Evolutionary conservation across 1,140 invertebrate species (phyloP).

Genomic region (Ylistrum balloti): DNA sequence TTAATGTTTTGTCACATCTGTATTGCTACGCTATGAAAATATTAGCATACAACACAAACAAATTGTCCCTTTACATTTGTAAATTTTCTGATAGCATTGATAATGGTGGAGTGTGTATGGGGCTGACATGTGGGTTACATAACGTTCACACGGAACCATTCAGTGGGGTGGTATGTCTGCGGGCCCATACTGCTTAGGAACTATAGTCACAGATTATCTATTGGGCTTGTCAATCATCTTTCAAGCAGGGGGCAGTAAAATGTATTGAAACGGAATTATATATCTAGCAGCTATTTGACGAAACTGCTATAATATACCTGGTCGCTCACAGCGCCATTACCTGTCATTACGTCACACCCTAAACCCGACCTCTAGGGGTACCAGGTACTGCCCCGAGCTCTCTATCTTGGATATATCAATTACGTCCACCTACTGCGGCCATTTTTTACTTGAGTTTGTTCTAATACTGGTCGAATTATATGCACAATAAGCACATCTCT

Average conservation of each 20-base stretch:
- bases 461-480: background rate
- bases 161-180: conserved; percentile 17
- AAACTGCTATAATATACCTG: background rate
- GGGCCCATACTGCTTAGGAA: background rate
- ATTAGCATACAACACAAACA: background rate
- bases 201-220: background rate
- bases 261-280: conserved; percentile 20
- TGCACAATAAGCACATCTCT: conserved; percentile 34
- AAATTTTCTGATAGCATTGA: background rate
- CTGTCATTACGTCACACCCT: background rate
- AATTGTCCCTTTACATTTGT: background rate
- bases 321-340: conserved; percentile 30
- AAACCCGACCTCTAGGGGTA: background rate
- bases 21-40: background rate
- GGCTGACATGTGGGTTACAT: background rate
- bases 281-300: background rate
- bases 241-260: conserved; percentile 20
- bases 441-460: background rate
- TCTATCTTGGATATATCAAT: background rate
- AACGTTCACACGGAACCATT: background rate
- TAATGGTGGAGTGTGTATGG: background rate
- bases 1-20: too few species aligned
- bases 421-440: background rate
- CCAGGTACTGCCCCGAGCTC: background rate
- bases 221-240: background rate